Base-by-base conservation (phyloP, 1,140 invertebrate genomes). In the Teleopsis dalmanni region DNA sequence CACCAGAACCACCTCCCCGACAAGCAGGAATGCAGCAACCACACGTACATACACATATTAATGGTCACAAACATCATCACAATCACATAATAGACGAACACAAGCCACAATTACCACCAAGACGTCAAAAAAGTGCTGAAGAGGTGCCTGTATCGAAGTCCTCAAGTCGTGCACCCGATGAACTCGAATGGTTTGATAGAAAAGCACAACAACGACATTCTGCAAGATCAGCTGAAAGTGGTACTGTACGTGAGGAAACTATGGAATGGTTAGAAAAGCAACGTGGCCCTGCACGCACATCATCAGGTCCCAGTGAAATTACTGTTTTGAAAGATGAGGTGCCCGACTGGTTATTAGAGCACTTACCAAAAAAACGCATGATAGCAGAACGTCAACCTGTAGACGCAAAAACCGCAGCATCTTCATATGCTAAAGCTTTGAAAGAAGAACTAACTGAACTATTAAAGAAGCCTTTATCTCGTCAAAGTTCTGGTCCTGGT, bases 121-220 rank as follows among this genome's bases (percentile, higher is more conserved):
- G 66, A 0, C 51, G 64, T 0, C 63, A 70, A 27, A 66, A 65
- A 31, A 67, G 63, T 52, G 66, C 66, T 44, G 62, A 67, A 38
- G 63, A 65, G 37, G 63, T 67, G 45, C 61, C 64, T 0, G 62
- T 62, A 29, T 62, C 64, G 14, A 65, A 60, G 1, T 29, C 29
- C 21, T 0, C 56, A 13, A 37, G 31, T n/a, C 37, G 29, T 6
- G 31, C 51, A 25, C 40, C 44, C 54, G 36, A 55, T 2, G 65
- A 67, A 25, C 38, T 63, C 5, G 67, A 71, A 36, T 68, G 64
- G 67, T 68, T 70, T 33, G 65, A 71, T 57, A 60, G 68, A 1
- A 57, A 57, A 31, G 68, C 65, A 7, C 62, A 64, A 29, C 68
- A 70, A 31, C 56, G 68, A 23, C 65, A 66, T 46, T 71, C 68